Evolutionary conservation across 2,797 vertebrate genomes (phyloP).

Genomic region (Microctenopoma steveboyesi): DNA sequence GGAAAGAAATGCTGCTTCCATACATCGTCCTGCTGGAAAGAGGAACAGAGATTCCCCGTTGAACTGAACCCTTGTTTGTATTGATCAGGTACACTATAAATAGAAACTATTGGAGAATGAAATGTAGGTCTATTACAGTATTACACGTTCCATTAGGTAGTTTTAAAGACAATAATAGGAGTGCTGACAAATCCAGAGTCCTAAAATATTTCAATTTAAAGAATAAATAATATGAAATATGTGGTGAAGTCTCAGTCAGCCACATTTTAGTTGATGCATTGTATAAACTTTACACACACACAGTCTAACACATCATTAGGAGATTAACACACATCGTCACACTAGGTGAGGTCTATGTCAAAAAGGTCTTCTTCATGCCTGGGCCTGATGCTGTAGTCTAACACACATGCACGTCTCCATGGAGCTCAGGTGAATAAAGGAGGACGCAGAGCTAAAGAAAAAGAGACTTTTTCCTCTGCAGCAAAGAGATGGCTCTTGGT

Average conservation of each 20-base stretch:
- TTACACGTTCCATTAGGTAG: not conserved
- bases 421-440: conserved; percentile 16
- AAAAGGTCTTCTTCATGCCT: not conserved
- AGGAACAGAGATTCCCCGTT: not conserved
- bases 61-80: not conserved
- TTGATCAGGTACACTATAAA: not conserved
- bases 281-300: not conserved
- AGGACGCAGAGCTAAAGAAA: conserved; percentile 2
- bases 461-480: conserved; percentile 41
- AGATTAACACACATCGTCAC: conserved; percentile 8
- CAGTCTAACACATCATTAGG: conserved; percentile 1
- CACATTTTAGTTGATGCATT: not conserved
- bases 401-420: not conserved
- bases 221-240: not conserved
- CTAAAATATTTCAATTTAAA: not conserved
- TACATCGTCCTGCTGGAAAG: conserved; percentile 43
- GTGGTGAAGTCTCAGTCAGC: not conserved
- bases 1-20: not conserved
- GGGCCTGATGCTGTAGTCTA: conserved; percentile 10
- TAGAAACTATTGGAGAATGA: not conserved
- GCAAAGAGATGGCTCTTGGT: not conserved
- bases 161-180: not conserved
- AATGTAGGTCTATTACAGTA: not conserved
- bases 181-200: not conserved
- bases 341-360: not conserved